Conservation (phyloP, 2,797 vertebrate genomes). For the Alcedo atthis region DNA sequence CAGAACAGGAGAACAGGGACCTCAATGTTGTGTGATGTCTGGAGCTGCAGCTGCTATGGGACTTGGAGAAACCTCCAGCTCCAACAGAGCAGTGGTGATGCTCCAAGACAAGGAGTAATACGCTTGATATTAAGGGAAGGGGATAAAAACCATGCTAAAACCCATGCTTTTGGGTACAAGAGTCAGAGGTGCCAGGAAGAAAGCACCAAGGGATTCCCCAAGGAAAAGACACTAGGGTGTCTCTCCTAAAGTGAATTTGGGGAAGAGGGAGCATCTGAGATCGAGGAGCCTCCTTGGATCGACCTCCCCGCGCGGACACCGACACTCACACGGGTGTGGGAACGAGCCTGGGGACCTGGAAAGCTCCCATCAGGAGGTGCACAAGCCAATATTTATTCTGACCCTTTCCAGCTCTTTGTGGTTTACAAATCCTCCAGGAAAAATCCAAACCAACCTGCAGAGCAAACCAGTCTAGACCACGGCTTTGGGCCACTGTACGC, state of each 20-base stretch:
- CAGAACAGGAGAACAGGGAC: neutral
- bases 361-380: constrained; percentile 51
- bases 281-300: constrained; percentile 10
- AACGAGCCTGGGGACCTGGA: constrained; percentile 41
- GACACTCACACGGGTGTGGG: neutral
- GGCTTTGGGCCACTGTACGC: constrained; percentile 56
- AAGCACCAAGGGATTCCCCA: neutral
- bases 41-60: constrained; percentile 8
- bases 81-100: constrained; percentile 26
- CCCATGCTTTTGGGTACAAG: neutral
- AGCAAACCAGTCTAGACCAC: constrained; percentile 67
- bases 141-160: constrained; percentile 27
- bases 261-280: neutral
- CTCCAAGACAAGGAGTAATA: neutral
- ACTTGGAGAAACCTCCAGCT: neutral
- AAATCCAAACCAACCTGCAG: constrained; percentile 34
- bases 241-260: neutral
- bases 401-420: constrained; percentile 59
- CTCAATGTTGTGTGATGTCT: neutral
- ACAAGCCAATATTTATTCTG: constrained; percentile 68
- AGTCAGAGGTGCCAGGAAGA: neutral
- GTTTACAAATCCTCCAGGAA: constrained; percentile 66
- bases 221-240: neutral
- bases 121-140: constrained; percentile 1
- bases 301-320: neutral